These are phyloP conservation scores for Apis dorsata DNA, from an alignment of 1,140 invertebrate species.

Conservation along the genomic window DNA sequence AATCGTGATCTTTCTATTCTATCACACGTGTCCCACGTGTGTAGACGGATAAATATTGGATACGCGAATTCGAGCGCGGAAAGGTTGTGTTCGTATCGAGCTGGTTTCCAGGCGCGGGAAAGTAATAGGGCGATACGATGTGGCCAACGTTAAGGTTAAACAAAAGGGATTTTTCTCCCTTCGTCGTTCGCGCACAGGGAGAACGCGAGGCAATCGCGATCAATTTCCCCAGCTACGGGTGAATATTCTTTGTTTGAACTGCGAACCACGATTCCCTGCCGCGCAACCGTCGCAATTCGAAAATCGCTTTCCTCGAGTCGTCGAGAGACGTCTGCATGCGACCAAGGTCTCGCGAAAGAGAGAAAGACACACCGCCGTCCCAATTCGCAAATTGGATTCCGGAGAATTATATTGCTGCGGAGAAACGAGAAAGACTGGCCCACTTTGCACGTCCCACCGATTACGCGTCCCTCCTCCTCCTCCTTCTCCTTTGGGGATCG, in stretches of 20 bases:
- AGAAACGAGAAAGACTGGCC: constrained; percentile 1
- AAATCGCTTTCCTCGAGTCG: background rate
- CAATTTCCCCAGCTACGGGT: constrained; percentile 15
- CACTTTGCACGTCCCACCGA: background rate
- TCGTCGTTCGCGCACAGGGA: no score
- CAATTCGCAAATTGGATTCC: constrained; percentile 60
- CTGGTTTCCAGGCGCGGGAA: background rate
- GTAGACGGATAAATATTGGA: constrained; percentile 12
- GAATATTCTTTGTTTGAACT: background rate
- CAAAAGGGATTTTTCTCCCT: background rate
- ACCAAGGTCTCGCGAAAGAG: constrained; percentile 16
- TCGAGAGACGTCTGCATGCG: constrained; percentile 1
- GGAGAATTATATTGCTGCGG: constrained; percentile 22
- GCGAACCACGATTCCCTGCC: background rate
- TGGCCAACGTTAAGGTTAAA: no score
- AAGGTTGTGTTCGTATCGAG: background rate
- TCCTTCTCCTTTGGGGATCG: background rate
- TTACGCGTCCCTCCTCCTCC: background rate
- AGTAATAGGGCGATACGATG: background rate
- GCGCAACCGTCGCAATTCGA: background rate
- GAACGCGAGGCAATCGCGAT: constrained; percentile 5
- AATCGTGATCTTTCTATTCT: background rate
- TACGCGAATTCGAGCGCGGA: background rate
- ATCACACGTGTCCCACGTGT: no score
- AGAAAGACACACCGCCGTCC: constrained; percentile 20